Base-by-base conservation (phyloP, 2,888 invertebrate species). In the Monopis laevigella region DNA sequence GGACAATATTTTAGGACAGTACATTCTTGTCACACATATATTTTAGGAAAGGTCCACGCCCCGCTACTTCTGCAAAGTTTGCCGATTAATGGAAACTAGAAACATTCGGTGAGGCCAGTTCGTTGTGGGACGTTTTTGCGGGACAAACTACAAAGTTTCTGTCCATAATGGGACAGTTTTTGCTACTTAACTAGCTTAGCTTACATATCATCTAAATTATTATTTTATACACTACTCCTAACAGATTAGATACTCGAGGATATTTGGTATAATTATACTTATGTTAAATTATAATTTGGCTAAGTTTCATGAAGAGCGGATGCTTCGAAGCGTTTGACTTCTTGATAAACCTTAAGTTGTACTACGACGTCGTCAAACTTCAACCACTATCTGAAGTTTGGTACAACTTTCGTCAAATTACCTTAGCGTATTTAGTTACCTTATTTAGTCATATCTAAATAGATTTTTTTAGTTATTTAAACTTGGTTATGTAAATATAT, bases 1-100 rank as follows among this genome's bases (percentile, higher is more conserved):
- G 55, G 48, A 50, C 60, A 49, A 58, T 70, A 67, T 65, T 59
- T 67, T 61, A 66, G 57, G 53, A 53, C 51, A 53, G 54, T 58
- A 57, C 55, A 57, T 58, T 35, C 40, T 39, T 42, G 42, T 40
- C 32, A 43, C 43, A 35, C 43, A 39, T 41, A 39, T 44, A 44
- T 44, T 41, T 41, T 35, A 19, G 39, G 18, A 34, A 39, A 36
- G 28, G 29, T 30, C 44, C 19, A 36, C 18, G 24, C 40, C 11
- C 10, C 26, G 40, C 41, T 29, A 29, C 44, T 40, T 36, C 29
- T 21, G 24, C 10, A 18, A 44, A 41, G 30, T 44, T 44, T 19
- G 34, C 21, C 44, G 41, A 44, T 44, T 44, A 44, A 44, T 41
- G 44, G 39, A 44, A 41, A 44, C 44, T 44, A 44, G 39, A 44